Evolutionary conservation across 1,140 invertebrate genomes (phyloP), one percentile per base, ranked within the genome.

Genomic region (Trichonephila clavata): DNA sequence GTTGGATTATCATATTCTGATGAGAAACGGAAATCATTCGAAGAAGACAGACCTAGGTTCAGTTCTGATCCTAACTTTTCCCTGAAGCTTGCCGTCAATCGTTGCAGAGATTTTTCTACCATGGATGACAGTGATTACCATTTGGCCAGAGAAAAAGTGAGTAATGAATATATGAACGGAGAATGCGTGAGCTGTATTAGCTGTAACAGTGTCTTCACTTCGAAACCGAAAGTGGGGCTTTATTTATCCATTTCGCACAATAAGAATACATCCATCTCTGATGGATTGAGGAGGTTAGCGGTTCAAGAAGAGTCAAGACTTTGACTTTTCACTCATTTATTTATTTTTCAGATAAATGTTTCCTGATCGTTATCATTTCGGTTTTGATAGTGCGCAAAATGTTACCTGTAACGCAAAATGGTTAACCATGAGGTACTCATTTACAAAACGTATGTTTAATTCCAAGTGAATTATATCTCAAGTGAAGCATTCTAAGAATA

Each of bases 31-130:
- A n/a, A 32, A 13, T 68, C 65, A 7, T 13, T 68, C 10, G 57
- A 86, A 8, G 7, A 27, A 4, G 50, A 60, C 63, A 13, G 50
- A 7, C 87, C 87, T 5, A 24, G 27, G 8, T 50, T 90, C 18
- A 80, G 39, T 32, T 68, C 87, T 16, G 71, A 90, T 27, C 63
- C 63, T 63, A 21, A 59, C 61, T 90, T 90, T n/a, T 43, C 43
- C 18, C 20, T 59, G 18, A 63, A 71, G 60, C 2, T 39, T 20
- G 27, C 57, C 1, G 2, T 24, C 14, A 88, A 27, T 43, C 63
- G 71, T 24, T 90, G 32, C 87, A 84, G 24, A 59, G 43, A 59
- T 80, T 16, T 80, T 32, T 86, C 83, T 18, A 24, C 16, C n/a
- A 86, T 50, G 57, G 57, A 61, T 61, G 59, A 61, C 57, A 61